Evolutionary conservation across 1,140 invertebrate species (phyloP).

Genomic region (Caenorhabditis tropicalis): DNA sequence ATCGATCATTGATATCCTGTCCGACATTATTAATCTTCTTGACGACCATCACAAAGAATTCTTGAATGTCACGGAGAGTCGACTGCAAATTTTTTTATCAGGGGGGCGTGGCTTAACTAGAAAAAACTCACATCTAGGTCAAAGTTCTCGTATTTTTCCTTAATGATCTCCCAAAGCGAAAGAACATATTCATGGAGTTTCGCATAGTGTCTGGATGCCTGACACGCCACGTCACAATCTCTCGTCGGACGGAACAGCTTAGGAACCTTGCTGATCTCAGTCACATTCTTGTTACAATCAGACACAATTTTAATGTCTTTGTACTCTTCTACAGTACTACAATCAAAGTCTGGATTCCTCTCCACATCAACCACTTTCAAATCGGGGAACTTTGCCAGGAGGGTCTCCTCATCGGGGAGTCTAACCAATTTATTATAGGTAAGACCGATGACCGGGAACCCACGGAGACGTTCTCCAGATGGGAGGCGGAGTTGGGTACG

Average conservation of each 20-base stretch:
- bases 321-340: constrained; percentile 47
- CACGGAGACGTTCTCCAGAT: constrained; percentile 47
- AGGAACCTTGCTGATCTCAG: constrained; percentile 49
- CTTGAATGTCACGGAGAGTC: constrained; percentile 48
- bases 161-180: constrained; percentile 55
- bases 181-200: constrained; percentile 58
- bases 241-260: constrained; percentile 29
- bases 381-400: constrained; percentile 59
- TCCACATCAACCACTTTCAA: constrained; percentile 56
- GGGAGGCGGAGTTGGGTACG: constrained; percentile 49
- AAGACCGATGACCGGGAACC: constrained; percentile 55
- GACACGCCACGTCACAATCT: constrained; percentile 52
- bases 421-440: constrained; percentile 55
- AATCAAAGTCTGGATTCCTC: constrained; percentile 55
- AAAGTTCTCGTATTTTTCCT: constrained; percentile 56
- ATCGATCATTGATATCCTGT: constrained; percentile 32
- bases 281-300: constrained; percentile 55
- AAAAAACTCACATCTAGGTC: constrained; percentile 50
- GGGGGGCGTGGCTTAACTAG: neutral
- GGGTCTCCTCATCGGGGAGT: constrained; percentile 54
- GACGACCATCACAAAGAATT: constrained; percentile 51
- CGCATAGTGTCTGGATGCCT: constrained; percentile 52
- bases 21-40: constrained; percentile 53
- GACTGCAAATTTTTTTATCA: constrained; percentile 28
- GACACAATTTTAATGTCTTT: constrained; percentile 53